These are phyloP conservation scores for Nycteola revayana DNA, from an alignment of 2,888 invertebrate genomes.

Conservation along the genomic window DNA sequence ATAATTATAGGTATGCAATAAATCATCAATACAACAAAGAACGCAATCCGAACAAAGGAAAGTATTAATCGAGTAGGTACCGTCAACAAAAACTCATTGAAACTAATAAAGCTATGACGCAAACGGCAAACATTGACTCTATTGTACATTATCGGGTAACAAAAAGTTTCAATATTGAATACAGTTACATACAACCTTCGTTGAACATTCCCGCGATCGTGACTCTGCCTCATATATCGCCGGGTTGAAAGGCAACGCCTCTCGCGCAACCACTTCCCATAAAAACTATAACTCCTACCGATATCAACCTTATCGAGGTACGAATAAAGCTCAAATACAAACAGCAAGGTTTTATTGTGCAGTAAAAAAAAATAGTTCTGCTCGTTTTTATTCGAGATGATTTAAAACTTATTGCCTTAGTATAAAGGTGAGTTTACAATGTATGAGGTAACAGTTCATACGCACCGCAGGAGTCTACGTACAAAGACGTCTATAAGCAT, in stretches of 20 bases:
- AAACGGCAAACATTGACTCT: slow-evolving; percentile 29
- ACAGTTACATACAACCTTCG: slow-evolving; percentile 41
- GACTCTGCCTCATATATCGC: slow-evolving; percentile 52
- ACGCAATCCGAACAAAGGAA: slow-evolving; percentile 18
- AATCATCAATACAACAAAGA: background rate
- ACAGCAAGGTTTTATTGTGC: slow-evolving; percentile 29
- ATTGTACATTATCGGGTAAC: slow-evolving; percentile 36
- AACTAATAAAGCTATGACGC: slow-evolving; percentile 29
- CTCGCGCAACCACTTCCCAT: slow-evolving; percentile 54
- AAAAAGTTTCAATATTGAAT: slow-evolving; percentile 37
- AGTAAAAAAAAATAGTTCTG: slow-evolving; percentile 41
- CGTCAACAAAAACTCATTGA: slow-evolving; percentile 25
- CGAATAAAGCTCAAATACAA: slow-evolving; percentile 21
- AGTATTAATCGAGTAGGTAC: slow-evolving; percentile 23
- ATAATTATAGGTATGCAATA: background rate
- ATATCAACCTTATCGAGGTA: slow-evolving; percentile 24
- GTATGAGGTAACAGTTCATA: slow-evolving; percentile 24
- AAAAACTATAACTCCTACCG: slow-evolving; percentile 24
- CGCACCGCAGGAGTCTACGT: slow-evolving; percentile 53
- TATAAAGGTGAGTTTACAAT: slow-evolving; percentile 37
- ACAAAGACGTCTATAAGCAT: slow-evolving; percentile 62
- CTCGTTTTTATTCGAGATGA: slow-evolving; percentile 25
- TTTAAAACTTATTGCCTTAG: slow-evolving; percentile 32
- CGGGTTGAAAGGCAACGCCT: slow-evolving; percentile 64
- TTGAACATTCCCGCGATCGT: slow-evolving; percentile 47